These are phyloP conservation scores for Leucophenga varia DNA, from an alignment of 1,140 invertebrate genomes.

Conservation along the genomic window DNA sequence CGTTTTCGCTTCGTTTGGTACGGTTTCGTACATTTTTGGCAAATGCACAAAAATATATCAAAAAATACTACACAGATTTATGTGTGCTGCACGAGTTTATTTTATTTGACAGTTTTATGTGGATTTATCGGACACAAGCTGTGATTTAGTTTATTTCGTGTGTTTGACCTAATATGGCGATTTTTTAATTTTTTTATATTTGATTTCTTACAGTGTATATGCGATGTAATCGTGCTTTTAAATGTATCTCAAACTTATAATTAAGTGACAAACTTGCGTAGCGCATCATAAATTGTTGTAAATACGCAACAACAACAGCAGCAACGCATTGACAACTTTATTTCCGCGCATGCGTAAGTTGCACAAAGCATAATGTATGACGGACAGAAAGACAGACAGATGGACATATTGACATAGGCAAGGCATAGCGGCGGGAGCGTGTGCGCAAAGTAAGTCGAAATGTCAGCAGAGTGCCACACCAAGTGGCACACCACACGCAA, in stretches of 20 bases:
- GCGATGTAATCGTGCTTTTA: slow-evolving; percentile 6
- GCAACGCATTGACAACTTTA: slow-evolving; percentile 53
- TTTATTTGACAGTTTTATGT: slow-evolving; percentile 49
- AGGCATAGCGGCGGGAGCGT: slow-evolving; percentile 13
- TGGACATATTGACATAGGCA: too few species aligned
- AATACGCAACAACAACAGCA: slow-evolving; percentile 53
- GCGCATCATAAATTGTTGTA: slow-evolving; percentile 53
- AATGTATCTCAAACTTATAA: slow-evolving; percentile 54
- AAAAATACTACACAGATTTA: too few species aligned
- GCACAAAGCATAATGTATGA: too few species aligned
- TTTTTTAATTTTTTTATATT: too few species aligned
- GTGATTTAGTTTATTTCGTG: too few species aligned
- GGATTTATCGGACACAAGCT: slow-evolving; percentile 27
- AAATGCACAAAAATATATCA: slow-evolving; percentile 51
- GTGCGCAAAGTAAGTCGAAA: too few species aligned
- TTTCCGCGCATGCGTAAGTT: slow-evolving; percentile 45
- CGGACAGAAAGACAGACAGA: too few species aligned
- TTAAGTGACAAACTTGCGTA: too few species aligned
- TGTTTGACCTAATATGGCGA: too few species aligned
- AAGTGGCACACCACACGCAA: slow-evolving; percentile 32
- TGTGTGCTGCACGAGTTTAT: too few species aligned
- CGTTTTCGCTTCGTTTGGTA: too few species aligned
- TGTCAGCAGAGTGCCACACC: slow-evolving; percentile 23
- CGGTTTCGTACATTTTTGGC: too few species aligned
- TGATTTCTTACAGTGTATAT: slow-evolving; percentile 12